Evolutionary conservation across 2,888 invertebrate species (phyloP).

Genomic region (Drosophila atripex): DNA sequence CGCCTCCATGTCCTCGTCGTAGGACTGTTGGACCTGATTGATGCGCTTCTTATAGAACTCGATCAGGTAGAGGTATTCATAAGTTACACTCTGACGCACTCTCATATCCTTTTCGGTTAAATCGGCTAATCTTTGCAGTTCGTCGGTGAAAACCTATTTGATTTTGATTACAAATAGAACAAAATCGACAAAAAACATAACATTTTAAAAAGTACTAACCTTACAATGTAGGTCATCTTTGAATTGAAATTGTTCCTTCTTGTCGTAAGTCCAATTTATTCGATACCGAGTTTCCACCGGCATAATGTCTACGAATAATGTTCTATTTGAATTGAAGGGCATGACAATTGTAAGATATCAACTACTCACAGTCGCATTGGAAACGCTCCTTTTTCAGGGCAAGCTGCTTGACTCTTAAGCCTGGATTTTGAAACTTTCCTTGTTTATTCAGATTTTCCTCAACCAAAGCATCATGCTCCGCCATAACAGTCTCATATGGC

Average conservation of each 20-base stretch:
- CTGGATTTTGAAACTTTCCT: constrained; percentile 18
- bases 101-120: background rate
- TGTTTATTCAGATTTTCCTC: constrained; percentile 6
- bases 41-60: constrained; percentile 27
- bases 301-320: constrained; percentile 10
- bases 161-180: too few relatives aligned
- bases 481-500: constrained; percentile 25
- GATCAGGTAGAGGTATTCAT: constrained; percentile 27
- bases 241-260: constrained; percentile 36
- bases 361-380: constrained; percentile 42
- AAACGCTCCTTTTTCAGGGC: constrained; percentile 15
- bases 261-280: constrained; percentile 36
- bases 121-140: background rate
- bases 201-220: constrained; percentile 12
- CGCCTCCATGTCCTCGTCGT: constrained; percentile 28
- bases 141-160: constrained; percentile 13
- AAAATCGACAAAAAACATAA: background rate
- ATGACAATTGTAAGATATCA: too few relatives aligned
- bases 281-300: constrained; percentile 59
- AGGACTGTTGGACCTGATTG: constrained; percentile 12
- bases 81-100: constrained; percentile 6
- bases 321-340: background rate
- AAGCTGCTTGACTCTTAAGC: constrained; percentile 15
- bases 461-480: constrained; percentile 15
- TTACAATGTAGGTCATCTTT: background rate